Base-by-base conservation (phyloP, 2,888 invertebrate species). In the Adelognathus sp. region DNA sequence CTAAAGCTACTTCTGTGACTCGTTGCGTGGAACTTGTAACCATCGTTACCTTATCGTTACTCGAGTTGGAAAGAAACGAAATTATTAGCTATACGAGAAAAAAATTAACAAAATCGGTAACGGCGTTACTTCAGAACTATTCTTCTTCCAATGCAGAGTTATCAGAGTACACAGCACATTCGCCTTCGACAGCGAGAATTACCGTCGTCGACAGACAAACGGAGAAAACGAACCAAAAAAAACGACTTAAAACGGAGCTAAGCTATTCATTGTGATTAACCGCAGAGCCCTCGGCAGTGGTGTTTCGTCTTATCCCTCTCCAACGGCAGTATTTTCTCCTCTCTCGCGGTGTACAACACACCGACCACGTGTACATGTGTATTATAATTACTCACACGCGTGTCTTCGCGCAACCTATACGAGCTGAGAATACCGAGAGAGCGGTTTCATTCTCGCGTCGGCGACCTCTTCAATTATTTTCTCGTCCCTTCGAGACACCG, bases 401-500 rank as follows among this genome's bases (percentile, higher is more conserved):
- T 33, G 14, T 29, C 7, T 36, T 1, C n/a, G 46, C 24, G 11
- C 24, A 24, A 18, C 21, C 18, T 9, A 11, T 21, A 11, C 46
- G 46, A 11, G 46, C 46, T 18, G 11, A 46, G 46, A 18, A 46
- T 24, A 46, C 46, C 21, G 18, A n/a, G 46, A 46, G n/a, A n/a
- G n/a, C n/a, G n/a, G 46, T 46, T 46, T 46, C 46, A 46, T 46
- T 46, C 58, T 54, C 70, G 74, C 66, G 78, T 58, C 78, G 66
- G 64, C 70, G 70, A 74, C 64, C 79, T 79, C 79, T 79, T 79
- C 74, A 75, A 79, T 79, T 74, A 79, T 79, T 74, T 75, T 71
- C 74, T 79, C 66, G 79, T 64, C 70, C 79, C 70, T 79, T 79
- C 66, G 74, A 78, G 74, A 78, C 71, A 44, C 60, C 36, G 73